A percentile compares a stretch with the other conserved stretches of the same genome.
phyloP scores from a whole-genome alignment of 2,888 invertebrate species.

The Ptilodon capucinus region DNA sequence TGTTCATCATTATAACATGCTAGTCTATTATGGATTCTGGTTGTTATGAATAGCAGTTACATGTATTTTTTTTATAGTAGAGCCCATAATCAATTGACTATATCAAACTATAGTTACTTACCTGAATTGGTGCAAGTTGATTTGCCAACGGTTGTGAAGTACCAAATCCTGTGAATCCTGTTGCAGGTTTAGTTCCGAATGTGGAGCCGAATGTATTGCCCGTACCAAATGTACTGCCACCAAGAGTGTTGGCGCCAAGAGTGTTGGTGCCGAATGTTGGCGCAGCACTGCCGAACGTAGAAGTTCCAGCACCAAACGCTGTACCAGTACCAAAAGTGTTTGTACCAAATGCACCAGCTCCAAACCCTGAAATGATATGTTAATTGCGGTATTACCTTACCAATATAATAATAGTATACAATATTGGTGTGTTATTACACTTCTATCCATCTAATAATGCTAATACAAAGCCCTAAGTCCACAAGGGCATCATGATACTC shows the following conservation, averaged over 20 bases:
- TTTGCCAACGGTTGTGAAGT: slow-evolving; percentile 66
- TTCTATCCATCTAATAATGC: no score
- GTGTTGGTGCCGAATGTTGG: slow-evolving; percentile 61
- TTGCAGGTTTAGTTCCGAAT: slow-evolving; percentile 73
- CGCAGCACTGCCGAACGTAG: slow-evolving; percentile 55
- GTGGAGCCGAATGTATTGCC: slow-evolving; percentile 69
- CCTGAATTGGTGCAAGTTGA: slow-evolving; percentile 73
- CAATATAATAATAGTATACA: no score
- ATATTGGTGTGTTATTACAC: no score
- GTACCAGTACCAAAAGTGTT: slow-evolving; percentile 40
- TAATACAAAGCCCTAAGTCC: no score
- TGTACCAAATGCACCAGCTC: slow-evolving; percentile 53
- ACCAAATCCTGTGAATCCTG: slow-evolving; percentile 75
- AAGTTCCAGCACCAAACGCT: slow-evolving; percentile 55
- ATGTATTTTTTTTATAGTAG: no score
- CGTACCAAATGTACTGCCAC: slow-evolving; percentile 47
- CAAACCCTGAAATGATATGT: slow-evolving; percentile 33
- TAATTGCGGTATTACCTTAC: no score
- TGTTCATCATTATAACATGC: no score
- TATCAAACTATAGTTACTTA: slow-evolving; percentile 23
- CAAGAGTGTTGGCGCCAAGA: slow-evolving; percentile 56
- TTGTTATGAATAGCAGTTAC: no score
- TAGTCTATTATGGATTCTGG: no score
- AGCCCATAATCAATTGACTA: background rate
- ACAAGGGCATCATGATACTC: no score